Evolutionary conservation across 2,797 vertebrate genomes (phyloP).

Genomic region (Lerista edwardsae): DNA sequence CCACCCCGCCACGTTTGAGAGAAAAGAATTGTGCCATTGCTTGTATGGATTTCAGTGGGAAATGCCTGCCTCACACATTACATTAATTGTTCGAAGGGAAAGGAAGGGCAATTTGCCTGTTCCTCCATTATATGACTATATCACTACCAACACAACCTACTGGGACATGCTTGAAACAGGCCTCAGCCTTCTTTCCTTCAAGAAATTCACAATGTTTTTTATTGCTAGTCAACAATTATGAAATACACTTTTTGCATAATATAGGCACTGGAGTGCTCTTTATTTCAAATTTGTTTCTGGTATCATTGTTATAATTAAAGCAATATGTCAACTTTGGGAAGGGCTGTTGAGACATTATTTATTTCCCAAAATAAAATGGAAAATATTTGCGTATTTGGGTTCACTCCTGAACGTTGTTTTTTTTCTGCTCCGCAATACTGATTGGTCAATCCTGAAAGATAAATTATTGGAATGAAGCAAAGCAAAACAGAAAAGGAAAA

Average conservation of each 20-base stretch:
- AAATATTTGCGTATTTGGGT: constrained; percentile 47
- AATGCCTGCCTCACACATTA: neutral
- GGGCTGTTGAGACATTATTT: constrained; percentile 37
- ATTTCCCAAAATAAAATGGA: constrained; percentile 60
- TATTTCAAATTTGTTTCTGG: constrained; percentile 18
- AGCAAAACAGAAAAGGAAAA: constrained; percentile 40
- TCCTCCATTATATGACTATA: neutral
- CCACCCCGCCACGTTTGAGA: neutral
- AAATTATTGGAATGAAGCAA: constrained; percentile 66
- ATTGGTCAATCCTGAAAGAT: constrained; percentile 67
- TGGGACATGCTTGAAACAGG: neutral
- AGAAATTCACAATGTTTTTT: neutral
- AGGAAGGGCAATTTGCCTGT: neutral
- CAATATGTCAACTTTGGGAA: neutral
- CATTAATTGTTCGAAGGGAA: neutral
- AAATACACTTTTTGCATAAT: neutral
- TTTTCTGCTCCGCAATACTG: constrained; percentile 60
- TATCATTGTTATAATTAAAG: neutral
- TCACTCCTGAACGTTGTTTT: constrained; percentile 62
- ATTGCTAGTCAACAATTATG: neutral
- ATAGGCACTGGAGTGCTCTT: neutral
- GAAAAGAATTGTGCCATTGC: neutral
- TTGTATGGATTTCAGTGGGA: neutral
- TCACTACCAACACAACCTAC: neutral
- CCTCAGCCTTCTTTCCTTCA: neutral